These are phyloP conservation scores for Himalopsyche phryganea DNA, from an alignment of 1,140 invertebrate species.

Conservation along the genomic window DNA sequence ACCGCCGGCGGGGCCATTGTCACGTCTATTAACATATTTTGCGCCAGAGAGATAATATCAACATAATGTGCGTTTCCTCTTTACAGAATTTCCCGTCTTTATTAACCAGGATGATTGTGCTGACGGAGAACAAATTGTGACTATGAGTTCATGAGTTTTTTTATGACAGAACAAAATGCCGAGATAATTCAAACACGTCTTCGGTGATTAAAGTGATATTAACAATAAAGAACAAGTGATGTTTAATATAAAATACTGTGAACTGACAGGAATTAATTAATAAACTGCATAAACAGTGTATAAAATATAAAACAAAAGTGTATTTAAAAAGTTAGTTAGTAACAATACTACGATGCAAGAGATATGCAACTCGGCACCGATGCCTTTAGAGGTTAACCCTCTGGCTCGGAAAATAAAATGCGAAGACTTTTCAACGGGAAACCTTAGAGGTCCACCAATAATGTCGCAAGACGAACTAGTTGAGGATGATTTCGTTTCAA, in stretches of 20 bases:
- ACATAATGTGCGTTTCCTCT: constrained; percentile 1
- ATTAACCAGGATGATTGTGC: too few relatives aligned
- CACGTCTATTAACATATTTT: constrained; percentile 25
- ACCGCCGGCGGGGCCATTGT: constrained; percentile 15
- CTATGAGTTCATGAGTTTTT: too few relatives aligned
- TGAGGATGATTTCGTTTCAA: constrained; percentile 48
- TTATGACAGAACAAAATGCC: too few relatives aligned
- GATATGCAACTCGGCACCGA: constrained; percentile 51
- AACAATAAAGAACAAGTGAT: neutral
- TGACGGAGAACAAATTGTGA: too few relatives aligned
- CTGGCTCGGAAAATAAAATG: constrained; percentile 54
- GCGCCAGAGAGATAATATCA: neutral
- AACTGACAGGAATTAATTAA: neutral
- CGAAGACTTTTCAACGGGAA: constrained; percentile 49
- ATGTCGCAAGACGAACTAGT: constrained; percentile 49
- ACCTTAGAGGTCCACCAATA: constrained; percentile 41
- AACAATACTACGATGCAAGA: constrained; percentile 45
- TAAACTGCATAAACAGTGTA: constrained; percentile 4
- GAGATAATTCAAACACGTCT: too few relatives aligned
- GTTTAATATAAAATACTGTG: constrained; percentile 3
- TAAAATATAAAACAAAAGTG: constrained; percentile 8
- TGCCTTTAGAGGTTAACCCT: constrained; percentile 51
- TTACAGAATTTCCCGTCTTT: constrained; percentile 1
- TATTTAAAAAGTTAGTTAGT: neutral
- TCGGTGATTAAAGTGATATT: neutral